Percentiles rank a stretch among this genome's conserved stretches.
Evolutionary conservation across 2,113 vertebrate genomes (phyloP).

Genomic region (Thomomys bottae): DNA sequence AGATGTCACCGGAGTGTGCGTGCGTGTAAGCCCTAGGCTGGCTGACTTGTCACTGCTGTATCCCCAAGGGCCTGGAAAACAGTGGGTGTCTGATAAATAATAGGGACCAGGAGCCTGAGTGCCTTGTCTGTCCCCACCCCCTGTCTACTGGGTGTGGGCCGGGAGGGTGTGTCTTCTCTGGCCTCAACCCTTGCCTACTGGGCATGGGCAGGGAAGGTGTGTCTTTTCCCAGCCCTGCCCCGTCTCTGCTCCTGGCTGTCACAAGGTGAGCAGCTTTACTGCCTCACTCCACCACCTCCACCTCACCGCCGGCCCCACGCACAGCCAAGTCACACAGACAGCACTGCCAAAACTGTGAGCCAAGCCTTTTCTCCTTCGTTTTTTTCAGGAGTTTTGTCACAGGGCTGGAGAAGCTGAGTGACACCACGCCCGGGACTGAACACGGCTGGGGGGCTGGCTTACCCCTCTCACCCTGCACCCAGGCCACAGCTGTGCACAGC

Average conservation of each 20-base stretch:
- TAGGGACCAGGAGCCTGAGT: neutral
- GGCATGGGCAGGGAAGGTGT: no score
- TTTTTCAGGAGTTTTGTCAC: neutral
- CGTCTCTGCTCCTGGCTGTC: neutral
- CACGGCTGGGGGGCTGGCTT: no score
- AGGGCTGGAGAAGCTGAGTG: neutral
- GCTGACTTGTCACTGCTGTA: neutral
- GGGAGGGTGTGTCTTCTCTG: no score
- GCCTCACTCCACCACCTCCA: no score
- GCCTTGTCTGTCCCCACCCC: no score
- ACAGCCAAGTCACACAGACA: neutral
- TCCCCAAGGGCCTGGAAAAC: neutral
- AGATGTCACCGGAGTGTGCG: no score
- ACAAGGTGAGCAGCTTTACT: neutral
- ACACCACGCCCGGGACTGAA: no score
- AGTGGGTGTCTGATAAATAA: slow-evolving; percentile 5
- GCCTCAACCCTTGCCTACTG: no score
- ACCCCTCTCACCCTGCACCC: neutral
- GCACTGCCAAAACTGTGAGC: neutral
- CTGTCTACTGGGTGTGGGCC: no score
- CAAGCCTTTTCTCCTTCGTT: neutral
- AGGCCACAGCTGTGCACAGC: accelerated
- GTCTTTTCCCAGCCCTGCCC: neutral
- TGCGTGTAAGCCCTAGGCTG: neutral
- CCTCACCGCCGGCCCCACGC: neutral